Evolutionary conservation across 2,113 vertebrate genomes (phyloP).

Genomic region (Dendrocopos noguchii): DNA sequence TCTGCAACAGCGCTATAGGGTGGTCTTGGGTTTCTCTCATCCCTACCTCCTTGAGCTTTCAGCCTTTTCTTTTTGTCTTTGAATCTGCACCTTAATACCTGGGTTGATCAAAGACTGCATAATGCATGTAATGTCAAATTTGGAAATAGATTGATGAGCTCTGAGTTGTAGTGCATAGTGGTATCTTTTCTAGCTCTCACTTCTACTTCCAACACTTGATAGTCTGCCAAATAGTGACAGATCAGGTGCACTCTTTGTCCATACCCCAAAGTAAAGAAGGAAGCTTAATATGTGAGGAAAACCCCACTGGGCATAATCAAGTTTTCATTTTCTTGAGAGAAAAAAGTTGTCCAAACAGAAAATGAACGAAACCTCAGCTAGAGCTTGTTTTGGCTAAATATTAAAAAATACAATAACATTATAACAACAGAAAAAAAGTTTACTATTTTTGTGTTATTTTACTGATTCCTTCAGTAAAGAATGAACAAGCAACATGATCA

Average conservation of each 20-base stretch:
- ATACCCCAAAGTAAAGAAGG: background rate
- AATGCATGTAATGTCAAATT: background rate
- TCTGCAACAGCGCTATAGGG: background rate
- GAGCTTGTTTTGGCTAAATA: background rate
- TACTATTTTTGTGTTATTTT: background rate
- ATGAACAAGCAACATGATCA: background rate
- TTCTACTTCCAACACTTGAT: background rate
- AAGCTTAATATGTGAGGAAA: background rate
- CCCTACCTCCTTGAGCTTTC: background rate
- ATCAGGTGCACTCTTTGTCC: background rate
- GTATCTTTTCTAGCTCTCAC: background rate
- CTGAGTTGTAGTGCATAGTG: accelerated
- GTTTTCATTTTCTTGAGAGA: background rate
- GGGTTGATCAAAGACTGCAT: background rate
- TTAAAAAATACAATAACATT: background rate
- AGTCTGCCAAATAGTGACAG: background rate
- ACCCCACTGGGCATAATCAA: background rate
- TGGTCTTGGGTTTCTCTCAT: background rate
- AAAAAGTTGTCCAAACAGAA: background rate
- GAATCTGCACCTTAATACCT: background rate
- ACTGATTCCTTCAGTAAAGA: background rate
- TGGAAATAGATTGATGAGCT: background rate
- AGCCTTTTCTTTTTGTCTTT: background rate
- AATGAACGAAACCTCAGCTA: background rate
- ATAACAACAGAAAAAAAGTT: background rate